These are phyloP conservation scores for Aldrovandia affinis DNA, from an alignment of 2,797 vertebrate genomes.

Conservation along the genomic window DNA sequence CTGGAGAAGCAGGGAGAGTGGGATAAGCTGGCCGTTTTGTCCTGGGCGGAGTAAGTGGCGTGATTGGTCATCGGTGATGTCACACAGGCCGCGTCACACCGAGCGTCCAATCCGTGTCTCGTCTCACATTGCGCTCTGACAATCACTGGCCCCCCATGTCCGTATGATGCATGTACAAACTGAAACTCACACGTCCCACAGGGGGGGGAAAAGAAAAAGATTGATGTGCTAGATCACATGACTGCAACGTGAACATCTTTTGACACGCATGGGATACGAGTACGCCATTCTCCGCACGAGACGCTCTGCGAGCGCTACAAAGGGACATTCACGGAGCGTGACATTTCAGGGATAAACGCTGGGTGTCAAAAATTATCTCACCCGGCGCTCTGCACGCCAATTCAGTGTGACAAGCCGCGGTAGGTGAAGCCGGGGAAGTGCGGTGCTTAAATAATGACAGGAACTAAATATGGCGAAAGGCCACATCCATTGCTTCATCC, in stretches of 20 bases:
- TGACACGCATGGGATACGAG: not conserved
- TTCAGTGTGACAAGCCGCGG: not conserved
- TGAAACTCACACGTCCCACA: not conserved
- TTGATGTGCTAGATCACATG: not conserved
- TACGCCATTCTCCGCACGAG: not conserved
- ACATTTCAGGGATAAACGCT: slow-evolving; percentile 4
- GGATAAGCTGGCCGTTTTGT: not conserved
- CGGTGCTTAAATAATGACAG: not conserved
- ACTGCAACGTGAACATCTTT: not conserved
- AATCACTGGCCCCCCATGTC: not conserved
- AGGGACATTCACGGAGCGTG: not conserved
- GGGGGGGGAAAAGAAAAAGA: too few relatives aligned
- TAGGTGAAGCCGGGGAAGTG: not conserved
- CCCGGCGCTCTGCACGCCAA: not conserved
- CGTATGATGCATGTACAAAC: not conserved
- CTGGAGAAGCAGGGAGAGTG: not conserved
- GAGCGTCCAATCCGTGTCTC: not conserved
- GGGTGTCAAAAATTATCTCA: not conserved
- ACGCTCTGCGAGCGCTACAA: not conserved
- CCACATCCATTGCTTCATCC: not conserved
- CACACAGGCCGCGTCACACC: too few relatives aligned
- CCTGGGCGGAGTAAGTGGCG: not conserved
- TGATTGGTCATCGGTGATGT: not conserved
- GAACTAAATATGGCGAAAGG: not conserved
- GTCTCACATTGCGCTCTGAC: not conserved